Conservation (phyloP, 2,113 vertebrate species). For the Pagrus major region DNA sequence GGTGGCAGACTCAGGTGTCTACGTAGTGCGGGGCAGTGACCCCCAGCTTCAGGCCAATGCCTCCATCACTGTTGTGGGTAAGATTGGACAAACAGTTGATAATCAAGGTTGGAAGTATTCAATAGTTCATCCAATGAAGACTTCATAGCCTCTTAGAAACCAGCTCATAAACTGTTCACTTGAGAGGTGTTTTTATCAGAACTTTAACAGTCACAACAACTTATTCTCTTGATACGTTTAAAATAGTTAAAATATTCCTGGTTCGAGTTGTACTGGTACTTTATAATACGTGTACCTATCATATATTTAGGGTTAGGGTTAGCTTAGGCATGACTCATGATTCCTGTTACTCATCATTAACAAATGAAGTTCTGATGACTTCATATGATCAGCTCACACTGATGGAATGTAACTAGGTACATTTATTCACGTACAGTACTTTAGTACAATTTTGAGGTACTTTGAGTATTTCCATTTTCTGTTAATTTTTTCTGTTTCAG, state of each 20-base stretch:
- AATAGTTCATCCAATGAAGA: neutral
- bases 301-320: too few species aligned
- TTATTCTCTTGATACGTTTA: too few species aligned
- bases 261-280: neutral
- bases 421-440: too few species aligned
- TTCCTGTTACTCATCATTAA: too few species aligned
- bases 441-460: too few species aligned
- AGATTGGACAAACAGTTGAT: neutral
- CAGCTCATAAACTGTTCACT: neutral
- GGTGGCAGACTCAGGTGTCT: slow-evolving; percentile 67
- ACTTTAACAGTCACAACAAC: neutral
- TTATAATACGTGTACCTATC: too few species aligned
- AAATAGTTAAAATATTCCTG: neutral
- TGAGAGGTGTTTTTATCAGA: neutral
- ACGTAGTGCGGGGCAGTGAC: slow-evolving; percentile 47
- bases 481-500: too few species aligned
- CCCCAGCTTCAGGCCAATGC: slow-evolving; percentile 29
- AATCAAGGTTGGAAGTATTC: neutral
- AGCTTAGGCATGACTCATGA: too few species aligned
- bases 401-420: too few species aligned
- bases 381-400: too few species aligned
- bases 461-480: too few species aligned
- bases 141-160: neutral
- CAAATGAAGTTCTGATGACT: too few species aligned
- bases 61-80: slow-evolving; percentile 66